These are phyloP conservation scores for Drosophila multiciliata DNA, from an alignment of 2,888 invertebrate species.

Conservation along the genomic window DNA sequence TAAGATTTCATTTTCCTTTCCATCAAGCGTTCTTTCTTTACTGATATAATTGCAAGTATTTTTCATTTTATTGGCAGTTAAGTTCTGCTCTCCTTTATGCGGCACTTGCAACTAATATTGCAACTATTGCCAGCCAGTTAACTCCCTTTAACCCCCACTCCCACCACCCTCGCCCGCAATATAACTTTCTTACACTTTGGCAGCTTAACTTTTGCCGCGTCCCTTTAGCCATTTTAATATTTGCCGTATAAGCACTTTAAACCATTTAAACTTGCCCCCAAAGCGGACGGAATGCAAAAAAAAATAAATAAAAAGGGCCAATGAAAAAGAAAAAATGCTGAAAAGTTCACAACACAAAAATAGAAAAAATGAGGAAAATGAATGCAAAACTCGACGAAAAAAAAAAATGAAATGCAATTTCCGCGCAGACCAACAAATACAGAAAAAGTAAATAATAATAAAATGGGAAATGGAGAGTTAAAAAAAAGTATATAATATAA, in stretches of 20 bases:
- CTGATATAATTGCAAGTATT: constrained; percentile 34
- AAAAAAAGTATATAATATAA: constrained; percentile 27
- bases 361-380: constrained; percentile 12
- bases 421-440: constrained; percentile 79
- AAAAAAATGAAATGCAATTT: constrained; percentile 77
- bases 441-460: constrained; percentile 45
- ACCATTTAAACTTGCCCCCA: constrained; percentile 71
- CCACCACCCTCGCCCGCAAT: background rate
- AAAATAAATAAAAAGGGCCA: constrained; percentile 33
- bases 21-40: background rate
- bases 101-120: constrained; percentile 61
- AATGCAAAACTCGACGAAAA: constrained; percentile 39
- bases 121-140: constrained; percentile 42
- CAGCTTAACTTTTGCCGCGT: constrained; percentile 67
- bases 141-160: background rate
- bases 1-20: background rate
- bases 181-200: constrained; percentile 61
- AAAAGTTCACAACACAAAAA: constrained; percentile 40
- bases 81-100: constrained; percentile 37
- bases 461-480: background rate
- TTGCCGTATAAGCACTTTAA: constrained; percentile 78
- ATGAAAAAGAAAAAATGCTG: constrained; percentile 37
- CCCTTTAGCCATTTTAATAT: constrained; percentile 66
- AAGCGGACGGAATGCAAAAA: constrained; percentile 47
- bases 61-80: constrained; percentile 53